Evolutionary conservation across 2,888 invertebrate species (phyloP).

Genomic region (Caenorhabditis wallacei): DNA sequence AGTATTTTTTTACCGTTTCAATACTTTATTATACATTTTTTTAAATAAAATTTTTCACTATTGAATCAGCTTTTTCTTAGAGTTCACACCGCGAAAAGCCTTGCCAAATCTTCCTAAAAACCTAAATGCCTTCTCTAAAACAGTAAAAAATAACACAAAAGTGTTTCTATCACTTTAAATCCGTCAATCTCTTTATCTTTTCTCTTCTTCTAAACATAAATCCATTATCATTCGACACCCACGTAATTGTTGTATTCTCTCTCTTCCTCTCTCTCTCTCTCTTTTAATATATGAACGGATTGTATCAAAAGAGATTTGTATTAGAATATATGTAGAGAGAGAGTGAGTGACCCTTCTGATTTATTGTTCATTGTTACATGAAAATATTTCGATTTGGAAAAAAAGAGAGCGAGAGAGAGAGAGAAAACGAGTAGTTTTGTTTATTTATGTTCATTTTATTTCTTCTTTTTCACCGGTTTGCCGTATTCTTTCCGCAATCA

Average conservation of each 20-base stretch:
- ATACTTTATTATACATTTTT: too few species aligned
- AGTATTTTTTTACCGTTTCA: too few species aligned
- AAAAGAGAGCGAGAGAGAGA: constrained; percentile 1
- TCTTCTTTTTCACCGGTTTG: not conserved
- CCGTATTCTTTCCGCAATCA: not conserved
- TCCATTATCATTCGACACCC: constrained; percentile 55
- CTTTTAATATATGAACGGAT: not conserved
- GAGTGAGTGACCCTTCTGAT: constrained; percentile 28
- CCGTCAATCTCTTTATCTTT: constrained; percentile 7
- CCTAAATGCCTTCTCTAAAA: too few species aligned
- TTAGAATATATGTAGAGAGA: too few species aligned
- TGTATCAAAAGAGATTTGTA: constrained; percentile 39
- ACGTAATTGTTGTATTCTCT: constrained; percentile 48
- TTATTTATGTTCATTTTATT: constrained; percentile 47
- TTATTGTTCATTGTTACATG: constrained; percentile 32
- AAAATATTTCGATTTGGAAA: constrained; percentile 1
- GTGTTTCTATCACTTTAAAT: constrained; percentile 9
- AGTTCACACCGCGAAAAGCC: too few species aligned
- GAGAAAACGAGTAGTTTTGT: constrained; percentile 7
- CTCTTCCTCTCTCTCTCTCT: not conserved
- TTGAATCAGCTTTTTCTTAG: too few species aligned
- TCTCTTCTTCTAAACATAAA: constrained; percentile 13
- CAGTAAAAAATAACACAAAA: not conserved
- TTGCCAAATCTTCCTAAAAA: too few species aligned
- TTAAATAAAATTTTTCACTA: too few species aligned